Evolutionary conservation across 2,113 vertebrate species (phyloP).

Genomic region (Dasypus novemcinctus): DNA sequence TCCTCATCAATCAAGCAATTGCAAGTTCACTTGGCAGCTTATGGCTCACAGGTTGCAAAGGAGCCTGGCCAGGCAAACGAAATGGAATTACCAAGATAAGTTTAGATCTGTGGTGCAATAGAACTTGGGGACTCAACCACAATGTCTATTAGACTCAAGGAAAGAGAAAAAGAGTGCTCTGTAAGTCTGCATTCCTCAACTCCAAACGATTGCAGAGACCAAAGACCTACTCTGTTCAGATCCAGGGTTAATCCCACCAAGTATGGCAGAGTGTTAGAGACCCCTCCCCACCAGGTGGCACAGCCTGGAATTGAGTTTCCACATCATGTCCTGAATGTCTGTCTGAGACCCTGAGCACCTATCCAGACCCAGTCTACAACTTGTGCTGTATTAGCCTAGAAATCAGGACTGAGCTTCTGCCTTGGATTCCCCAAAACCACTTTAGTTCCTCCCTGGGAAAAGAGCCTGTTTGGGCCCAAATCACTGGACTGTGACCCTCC

Average conservation of each 20-base stretch:
- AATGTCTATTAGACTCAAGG: neutral
- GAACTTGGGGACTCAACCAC: neutral
- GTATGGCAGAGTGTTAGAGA: neutral
- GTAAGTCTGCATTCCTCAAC: neutral
- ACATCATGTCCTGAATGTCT: neutral
- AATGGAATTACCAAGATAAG: neutral
- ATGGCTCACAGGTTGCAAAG: neutral
- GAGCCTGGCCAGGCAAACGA: neutral
- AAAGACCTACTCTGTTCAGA: neutral
- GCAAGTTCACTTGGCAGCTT: neutral
- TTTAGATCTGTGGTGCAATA: neutral
- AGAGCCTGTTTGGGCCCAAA: neutral
- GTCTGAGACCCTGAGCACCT: neutral
- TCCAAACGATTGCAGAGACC: neutral
- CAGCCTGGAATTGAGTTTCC: neutral
- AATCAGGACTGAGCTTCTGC: neutral
- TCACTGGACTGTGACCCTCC: neutral
- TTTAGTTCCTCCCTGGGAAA: neutral
- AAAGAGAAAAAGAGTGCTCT: neutral
- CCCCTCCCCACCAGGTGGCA: neutral
- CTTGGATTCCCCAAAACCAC: neutral
- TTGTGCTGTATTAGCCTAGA: neutral
- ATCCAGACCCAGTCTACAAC: neutral
- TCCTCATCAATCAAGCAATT: neutral
- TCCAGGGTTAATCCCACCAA: neutral